Evolutionary conservation across 2,888 invertebrate genomes (phyloP), one percentile per base, ranked within the genome.

Genomic region (Panopea generosa): DNA sequence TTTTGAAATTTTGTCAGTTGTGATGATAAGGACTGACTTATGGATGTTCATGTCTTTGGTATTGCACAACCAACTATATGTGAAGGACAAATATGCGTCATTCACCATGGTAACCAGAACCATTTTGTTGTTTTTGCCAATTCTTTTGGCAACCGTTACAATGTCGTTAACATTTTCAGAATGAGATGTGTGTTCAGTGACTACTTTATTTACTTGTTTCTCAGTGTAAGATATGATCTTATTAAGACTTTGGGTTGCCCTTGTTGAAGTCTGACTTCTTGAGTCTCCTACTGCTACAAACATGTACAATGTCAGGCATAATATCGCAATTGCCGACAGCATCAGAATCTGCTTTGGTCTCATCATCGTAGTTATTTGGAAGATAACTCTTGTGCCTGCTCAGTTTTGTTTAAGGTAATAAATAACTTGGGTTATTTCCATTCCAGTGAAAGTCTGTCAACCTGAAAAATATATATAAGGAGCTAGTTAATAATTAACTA

Each of bases 61-160:
- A 62, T 88, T 88, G 69, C 88, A 88, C 9, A 85, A 59, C 84
- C 86, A 84, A 63, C 84, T 86, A 45, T 83, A 78, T 22, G 85
- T 83, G 33, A 87, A 85, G 1, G 83, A 74, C 18, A 86, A 63
- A 55, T 82, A 87, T n/a, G 85, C 85, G 74, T 85, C 80, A 61
- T 85, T 86, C 4, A 87, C 80, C 61, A 86, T 73, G n/a, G 85
- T 84, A 24, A 87, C 77, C 0, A 87, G 55, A 7, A 87, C 82
- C 24, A 83, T 76, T 53, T 57, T 29, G n/a, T 74, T 70, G 14
- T 73, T 62, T 11, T 45, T 20, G 60, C 73, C 71, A 2, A 83
- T 68, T 50, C 61, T 72, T 65, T 76, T 77, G 9, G 85, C 83
- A 22, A 77, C 68, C 24, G 14, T 14, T 16, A 84, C 65, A 33